These are phyloP conservation scores for Theretra japonica DNA, from an alignment of 2,888 invertebrate species.

Conservation along the genomic window DNA sequence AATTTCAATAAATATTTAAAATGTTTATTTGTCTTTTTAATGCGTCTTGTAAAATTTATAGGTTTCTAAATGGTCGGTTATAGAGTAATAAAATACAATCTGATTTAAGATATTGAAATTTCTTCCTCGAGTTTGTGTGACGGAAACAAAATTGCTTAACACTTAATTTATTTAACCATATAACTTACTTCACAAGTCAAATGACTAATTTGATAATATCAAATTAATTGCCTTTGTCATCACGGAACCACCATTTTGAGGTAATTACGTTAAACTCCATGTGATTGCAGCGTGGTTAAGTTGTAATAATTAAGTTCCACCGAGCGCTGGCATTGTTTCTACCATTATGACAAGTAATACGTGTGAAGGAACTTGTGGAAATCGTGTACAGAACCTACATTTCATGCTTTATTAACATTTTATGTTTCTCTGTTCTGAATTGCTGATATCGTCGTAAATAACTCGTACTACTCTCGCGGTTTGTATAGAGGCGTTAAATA, in stretches of 20 bases:
- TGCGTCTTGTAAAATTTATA: neutral
- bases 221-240: neutral
- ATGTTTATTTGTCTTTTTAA: neutral
- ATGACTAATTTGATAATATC: neutral
- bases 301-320: conserved; percentile 11
- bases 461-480: neutral
- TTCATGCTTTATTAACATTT: neutral
- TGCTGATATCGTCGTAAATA: neutral
- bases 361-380: conserved; percentile 20
- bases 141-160: neutral
- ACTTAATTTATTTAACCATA: neutral
- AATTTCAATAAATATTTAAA: neutral
- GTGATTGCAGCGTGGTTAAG: neutral
- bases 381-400: neutral
- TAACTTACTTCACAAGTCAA: neutral
- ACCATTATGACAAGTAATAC: conserved; percentile 19
- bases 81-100: neutral
- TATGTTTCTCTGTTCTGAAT: neutral
- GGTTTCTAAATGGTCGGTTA: neutral
- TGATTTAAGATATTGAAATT: conserved; percentile 1
- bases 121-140: neutral
- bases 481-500: neutral
- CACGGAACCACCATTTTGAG: conserved; percentile 5
- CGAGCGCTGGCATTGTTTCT: conserved; percentile 7
- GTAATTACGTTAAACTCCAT: conserved; percentile 4